phyloP scores from a whole-genome alignment of 2,888 invertebrate species.

The Tethea ocularis region DNA sequence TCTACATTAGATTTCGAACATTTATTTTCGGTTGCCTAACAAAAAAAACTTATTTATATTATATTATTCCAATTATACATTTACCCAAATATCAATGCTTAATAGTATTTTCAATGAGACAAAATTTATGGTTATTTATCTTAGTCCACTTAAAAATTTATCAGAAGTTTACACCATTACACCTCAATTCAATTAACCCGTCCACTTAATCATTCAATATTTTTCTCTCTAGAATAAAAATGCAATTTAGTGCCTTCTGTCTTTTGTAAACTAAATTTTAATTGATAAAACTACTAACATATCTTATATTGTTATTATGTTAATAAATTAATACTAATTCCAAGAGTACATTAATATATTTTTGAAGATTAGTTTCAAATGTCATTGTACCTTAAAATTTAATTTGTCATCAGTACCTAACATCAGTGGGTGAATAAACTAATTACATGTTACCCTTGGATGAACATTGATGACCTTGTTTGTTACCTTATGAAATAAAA shows the following conservation, averaged over 20 bases:
- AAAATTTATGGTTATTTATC: not conserved
- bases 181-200: not conserved
- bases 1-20: not conserved
- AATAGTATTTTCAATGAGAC: not conserved
- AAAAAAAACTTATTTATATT: not conserved
- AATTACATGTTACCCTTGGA: slow-evolving; percentile 3
- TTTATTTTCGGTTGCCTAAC: not conserved
- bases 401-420: not conserved
- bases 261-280: slow-evolving; percentile 42
- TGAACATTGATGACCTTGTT: slow-evolving; percentile 6
- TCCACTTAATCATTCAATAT: slow-evolving; percentile 17
- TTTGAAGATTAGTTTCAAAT: not conserved
- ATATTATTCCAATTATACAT: not conserved
- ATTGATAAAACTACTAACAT: slow-evolving; percentile 22
- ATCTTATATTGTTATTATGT: not conserved
- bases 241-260: slow-evolving; percentile 58
- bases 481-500: not conserved
- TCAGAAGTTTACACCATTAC: not conserved
- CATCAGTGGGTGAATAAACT: not conserved
- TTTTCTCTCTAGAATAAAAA: slow-evolving; percentile 40
- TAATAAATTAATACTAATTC: slow-evolving; percentile 3
- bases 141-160: not conserved
- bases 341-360: not conserved
- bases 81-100: not conserved
- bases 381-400: not conserved